A percentile compares a stretch with the other conserved stretches of the same genome.
These are phyloP conservation scores for Drosophila sturtevanti DNA, from an alignment of 1,140 invertebrate genomes.

Conservation along the genomic window DNA sequence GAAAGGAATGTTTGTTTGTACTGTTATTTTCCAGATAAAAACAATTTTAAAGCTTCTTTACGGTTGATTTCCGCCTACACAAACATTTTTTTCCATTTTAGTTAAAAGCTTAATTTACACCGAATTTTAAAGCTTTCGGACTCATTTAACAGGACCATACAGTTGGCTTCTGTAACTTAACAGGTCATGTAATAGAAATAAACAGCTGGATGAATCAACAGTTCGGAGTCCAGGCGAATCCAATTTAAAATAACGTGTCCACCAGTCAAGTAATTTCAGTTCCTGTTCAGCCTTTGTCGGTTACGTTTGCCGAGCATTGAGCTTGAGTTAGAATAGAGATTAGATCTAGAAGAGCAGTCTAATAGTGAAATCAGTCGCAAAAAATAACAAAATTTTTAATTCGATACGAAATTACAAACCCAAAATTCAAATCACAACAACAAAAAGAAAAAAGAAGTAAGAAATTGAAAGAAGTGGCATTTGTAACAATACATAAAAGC, in stretches of 20 bases:
- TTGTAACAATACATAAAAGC: not conserved
- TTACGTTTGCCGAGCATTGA: slow-evolving; percentile 60
- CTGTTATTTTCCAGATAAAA: not conserved
- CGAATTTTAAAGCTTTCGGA: not conserved
- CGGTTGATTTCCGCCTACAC: too few species aligned
- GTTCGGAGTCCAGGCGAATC: slow-evolving; percentile 8
- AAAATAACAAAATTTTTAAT: slow-evolving; percentile 3
- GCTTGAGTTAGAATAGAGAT: slow-evolving; percentile 35
- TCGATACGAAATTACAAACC: not conserved
- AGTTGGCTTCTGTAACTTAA: not conserved
- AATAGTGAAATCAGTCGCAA: slow-evolving; percentile 14
- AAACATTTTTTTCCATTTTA: not conserved
- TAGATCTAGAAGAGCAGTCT: not conserved
- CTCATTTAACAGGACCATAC: not conserved
- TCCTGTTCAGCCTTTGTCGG: slow-evolving; percentile 76
- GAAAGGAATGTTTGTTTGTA: too few species aligned
- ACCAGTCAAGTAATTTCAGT: slow-evolving; percentile 52
- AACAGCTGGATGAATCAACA: slow-evolving; percentile 28
- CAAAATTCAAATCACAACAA: not conserved
- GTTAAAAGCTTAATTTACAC: not conserved
- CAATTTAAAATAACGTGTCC: slow-evolving; percentile 59
- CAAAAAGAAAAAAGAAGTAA: slow-evolving; percentile 5
- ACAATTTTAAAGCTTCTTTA: not conserved
- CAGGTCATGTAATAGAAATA: not conserved
- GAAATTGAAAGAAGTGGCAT: slow-evolving; percentile 16